phyloP scores from a whole-genome alignment of 2,888 invertebrate species.

The Pecten maximus region DNA sequence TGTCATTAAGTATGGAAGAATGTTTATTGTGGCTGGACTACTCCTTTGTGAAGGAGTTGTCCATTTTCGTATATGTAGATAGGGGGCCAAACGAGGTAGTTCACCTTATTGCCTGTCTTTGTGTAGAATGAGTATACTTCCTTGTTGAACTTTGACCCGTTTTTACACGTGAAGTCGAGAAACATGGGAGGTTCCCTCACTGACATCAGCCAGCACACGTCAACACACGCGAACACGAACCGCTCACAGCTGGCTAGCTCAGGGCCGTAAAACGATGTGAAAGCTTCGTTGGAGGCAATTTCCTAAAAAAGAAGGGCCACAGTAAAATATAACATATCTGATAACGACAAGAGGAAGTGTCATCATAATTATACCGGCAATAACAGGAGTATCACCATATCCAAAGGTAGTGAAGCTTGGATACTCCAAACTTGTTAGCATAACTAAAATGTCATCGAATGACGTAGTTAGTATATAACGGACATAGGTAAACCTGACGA shows the following conservation, averaged over 20 bases:
- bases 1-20: too few species aligned
- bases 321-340: too few species aligned
- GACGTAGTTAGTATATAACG: too few species aligned
- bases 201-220: conserved; percentile 41
- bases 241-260: neutral
- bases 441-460: too few species aligned
- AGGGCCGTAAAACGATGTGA: neutral
- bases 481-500: too few species aligned
- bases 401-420: too few species aligned
- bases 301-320: neutral
- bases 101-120: conserved; percentile 36
- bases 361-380: too few species aligned
- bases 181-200: conserved; percentile 38
- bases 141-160: conserved; percentile 36
- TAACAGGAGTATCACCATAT: too few species aligned
- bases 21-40: conserved; percentile 23
- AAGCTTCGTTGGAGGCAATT: neutral
- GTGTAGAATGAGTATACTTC: conserved; percentile 38
- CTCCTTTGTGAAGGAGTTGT: conserved; percentile 38
- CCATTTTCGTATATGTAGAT: conserved; percentile 40
- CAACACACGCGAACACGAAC: conserved; percentile 37
- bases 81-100: conserved; percentile 41
- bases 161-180: conserved; percentile 35
- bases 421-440: too few species aligned
- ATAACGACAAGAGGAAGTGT: too few species aligned